These are phyloP conservation scores for Muraenolepis orangiensis DNA, from an alignment of 2,797 vertebrate species.

Conservation along the genomic window DNA sequence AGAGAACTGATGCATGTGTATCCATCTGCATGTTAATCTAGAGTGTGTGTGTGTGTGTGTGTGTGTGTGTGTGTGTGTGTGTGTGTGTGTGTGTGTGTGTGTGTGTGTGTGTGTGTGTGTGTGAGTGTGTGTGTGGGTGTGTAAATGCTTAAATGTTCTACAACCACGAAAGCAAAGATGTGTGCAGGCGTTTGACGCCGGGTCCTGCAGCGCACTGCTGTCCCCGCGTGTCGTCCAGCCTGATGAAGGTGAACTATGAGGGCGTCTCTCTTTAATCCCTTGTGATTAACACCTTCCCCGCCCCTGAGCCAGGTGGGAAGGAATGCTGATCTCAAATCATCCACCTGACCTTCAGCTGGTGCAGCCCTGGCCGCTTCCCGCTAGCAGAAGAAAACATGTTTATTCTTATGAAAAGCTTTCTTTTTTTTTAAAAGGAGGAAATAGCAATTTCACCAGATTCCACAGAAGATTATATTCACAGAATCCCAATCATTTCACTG, in stretches of 20 bases:
- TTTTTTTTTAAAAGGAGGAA: background rate
- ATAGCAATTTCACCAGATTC: background rate
- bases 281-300: slow-evolving; percentile 57
- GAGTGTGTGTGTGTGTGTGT: background rate
- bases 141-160: background rate
- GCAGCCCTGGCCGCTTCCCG: background rate
- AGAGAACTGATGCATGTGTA: background rate
- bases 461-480: background rate
- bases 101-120: slow-evolving; percentile 17
- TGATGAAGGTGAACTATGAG: slow-evolving; percentile 57
- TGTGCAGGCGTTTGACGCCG: slow-evolving; percentile 24
- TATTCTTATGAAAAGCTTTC: background rate
- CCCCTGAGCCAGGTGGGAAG: slow-evolving; percentile 36
- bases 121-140: slow-evolving; percentile 1
- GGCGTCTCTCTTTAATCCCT: slow-evolving; percentile 57
- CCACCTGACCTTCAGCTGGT: slow-evolving; percentile 51
- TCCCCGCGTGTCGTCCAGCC: background rate
- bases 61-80: too few species aligned
- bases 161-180: background rate
- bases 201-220: slow-evolving; percentile 28
- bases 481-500: background rate
- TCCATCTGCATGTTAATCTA: background rate
- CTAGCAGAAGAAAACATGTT: background rate
- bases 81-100: background rate
- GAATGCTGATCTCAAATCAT: slow-evolving; percentile 47